A percentile compares a stretch with the other conserved stretches of the same genome.
Evolutionary conservation across 2,888 invertebrate genomes (phyloP).

Genomic region (Nymphalis urticae): DNA sequence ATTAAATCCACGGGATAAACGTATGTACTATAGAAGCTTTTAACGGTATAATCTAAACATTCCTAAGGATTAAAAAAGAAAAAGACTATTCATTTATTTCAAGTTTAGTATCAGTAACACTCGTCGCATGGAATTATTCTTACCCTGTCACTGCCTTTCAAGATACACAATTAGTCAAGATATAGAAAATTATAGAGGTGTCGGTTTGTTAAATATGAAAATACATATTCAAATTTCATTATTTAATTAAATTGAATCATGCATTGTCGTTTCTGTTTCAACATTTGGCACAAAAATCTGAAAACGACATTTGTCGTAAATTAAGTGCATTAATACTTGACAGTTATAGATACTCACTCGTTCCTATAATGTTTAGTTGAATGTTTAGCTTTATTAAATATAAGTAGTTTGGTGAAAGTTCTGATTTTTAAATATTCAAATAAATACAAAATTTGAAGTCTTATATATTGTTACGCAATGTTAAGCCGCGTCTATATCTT

Average conservation of each 20-base stretch:
- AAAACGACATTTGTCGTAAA: no score
- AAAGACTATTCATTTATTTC: slow-evolving; percentile 48
- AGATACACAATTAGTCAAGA: slow-evolving; percentile 34
- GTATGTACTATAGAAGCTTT: slow-evolving; percentile 23
- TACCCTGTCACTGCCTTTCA: slow-evolving; percentile 44
- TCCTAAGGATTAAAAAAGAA: slow-evolving; percentile 48
- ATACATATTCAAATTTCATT: no score
- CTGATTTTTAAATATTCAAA: no score
- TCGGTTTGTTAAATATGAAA: slow-evolving; percentile 3
- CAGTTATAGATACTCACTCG: no score
- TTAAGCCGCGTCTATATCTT: slow-evolving; percentile 7
- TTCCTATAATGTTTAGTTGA: no score
- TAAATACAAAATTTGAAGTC: no score
- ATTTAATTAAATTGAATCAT: background rate
- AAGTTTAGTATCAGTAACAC: slow-evolving; percentile 55
- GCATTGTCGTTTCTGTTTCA: no score
- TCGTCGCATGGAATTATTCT: slow-evolving; percentile 57
- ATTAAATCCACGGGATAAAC: slow-evolving; percentile 4
- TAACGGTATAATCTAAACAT: slow-evolving; percentile 35
- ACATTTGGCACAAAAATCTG: no score
- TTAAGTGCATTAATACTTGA: no score
- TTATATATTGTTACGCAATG: background rate
- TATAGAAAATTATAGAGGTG: slow-evolving; percentile 32
- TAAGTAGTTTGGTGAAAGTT: no score
- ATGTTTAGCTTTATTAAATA: no score